Percentiles rank a stretch among this genome's conserved stretches.
Evolutionary conservation across 2,113 vertebrate genomes (phyloP).

Genomic region (cattle (Bos taurus)): DNA sequence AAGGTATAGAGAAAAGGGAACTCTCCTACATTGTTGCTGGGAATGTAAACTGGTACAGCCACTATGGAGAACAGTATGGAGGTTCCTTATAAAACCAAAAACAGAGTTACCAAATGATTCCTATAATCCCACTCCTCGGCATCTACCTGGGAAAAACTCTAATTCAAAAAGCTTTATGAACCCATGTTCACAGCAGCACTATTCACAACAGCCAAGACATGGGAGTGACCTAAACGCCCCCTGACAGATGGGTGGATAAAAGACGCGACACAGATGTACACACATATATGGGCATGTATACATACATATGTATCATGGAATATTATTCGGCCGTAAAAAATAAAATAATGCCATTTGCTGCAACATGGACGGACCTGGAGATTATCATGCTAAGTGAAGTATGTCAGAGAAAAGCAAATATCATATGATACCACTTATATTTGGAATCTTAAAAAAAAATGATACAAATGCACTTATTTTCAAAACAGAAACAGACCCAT

Average conservation of each 20-base stretch:
- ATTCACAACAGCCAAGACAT: not conserved
- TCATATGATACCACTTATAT: not conserved
- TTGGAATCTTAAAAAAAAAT: not conserved
- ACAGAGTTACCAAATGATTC: not conserved
- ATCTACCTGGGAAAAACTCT: not conserved
- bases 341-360: not conserved
- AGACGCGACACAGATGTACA: rapidly evolving
- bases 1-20: not conserved
- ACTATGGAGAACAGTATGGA: not conserved
- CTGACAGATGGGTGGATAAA: not conserved
- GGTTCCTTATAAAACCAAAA: not conserved
- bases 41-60: not conserved
- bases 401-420: not conserved
- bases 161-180: not conserved
- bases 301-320: not conserved
- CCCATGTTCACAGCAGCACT: not conserved
- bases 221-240: not conserved
- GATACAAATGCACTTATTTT: not conserved
- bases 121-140: not conserved
- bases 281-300: not conserved
- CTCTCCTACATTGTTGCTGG: not conserved
- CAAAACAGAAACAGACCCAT: not conserved
- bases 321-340: not conserved
- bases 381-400: not conserved
- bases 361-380: not conserved